Evolutionary conservation across 64 coral and sea anemone genomes (phyloP), one percentile per base, ranked within the genome.

Genomic region (Pachyseris speciosa): DNA sequence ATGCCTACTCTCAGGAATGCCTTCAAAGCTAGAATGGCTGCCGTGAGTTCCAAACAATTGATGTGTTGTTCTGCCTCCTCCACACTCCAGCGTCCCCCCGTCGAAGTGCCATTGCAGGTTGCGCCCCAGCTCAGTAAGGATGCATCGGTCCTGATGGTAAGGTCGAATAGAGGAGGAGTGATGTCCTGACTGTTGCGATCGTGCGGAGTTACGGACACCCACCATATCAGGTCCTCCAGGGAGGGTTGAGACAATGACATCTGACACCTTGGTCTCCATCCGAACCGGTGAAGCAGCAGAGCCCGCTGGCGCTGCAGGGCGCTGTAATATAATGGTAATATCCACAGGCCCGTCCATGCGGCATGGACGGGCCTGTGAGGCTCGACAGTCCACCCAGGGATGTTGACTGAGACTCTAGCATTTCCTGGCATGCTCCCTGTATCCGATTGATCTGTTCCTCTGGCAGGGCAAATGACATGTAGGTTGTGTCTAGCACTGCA

Each of bases 71-170:
- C 42, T 50, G 75, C 77, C 37, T 92, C 66, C 25, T 59, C 49
- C 33, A 30, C 50, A 22, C 88, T 70, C 88, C 88, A 83, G 40
- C 88, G 64, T 29, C 52, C 75, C 88, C 64, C 76, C 8, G 61
- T 91, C 47, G 48, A 39, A 31, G 4, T 83, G 51, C 45, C 88
- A 26, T 24, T 72, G 77, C 88, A 91, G 44, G 61, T 66, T 57
- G 76, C 77, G 26, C 88, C 77, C 88, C 78, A 91, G 22, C 88
- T 63, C 65, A 50, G 53, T 65, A 79, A 67, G 25, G 88, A 91
- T 40, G 88, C 88, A 69, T 91, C 89, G 38, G 89, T 83, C 16
- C 37, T 68, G 44, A 84, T 72, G 43, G 63, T 27, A 43, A 84
- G 39, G 55, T 84, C 77, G 66, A 83, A 73, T 27, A 76, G 60